phyloP scores from a whole-genome alignment of 2,888 invertebrate species.

The Herminia tarsipennalis region DNA sequence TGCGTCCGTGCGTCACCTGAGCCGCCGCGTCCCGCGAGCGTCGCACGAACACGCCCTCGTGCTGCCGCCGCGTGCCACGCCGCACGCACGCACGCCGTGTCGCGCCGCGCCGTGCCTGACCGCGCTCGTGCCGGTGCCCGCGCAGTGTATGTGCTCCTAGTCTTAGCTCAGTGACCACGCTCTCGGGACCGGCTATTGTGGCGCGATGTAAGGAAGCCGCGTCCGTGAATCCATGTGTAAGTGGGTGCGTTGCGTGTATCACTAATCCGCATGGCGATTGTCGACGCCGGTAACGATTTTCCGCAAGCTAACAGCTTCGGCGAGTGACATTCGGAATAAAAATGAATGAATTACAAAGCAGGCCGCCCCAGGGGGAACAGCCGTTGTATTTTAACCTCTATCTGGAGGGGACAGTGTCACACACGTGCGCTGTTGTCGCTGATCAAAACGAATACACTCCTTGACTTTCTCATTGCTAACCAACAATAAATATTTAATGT shows the following conservation, averaged over 20 bases:
- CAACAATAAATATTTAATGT: slow-evolving; percentile 50
- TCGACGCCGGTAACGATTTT: slow-evolving; percentile 68
- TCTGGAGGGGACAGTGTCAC: slow-evolving; percentile 62
- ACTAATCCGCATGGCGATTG: slow-evolving; percentile 66
- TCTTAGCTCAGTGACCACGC: slow-evolving; percentile 86
- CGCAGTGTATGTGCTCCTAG: slow-evolving; percentile 86
- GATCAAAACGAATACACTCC: slow-evolving; percentile 58
- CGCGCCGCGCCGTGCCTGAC: slow-evolving; percentile 1
- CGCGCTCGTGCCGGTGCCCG: slow-evolving; percentile 50
- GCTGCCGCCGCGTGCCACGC: slow-evolving; percentile 28
- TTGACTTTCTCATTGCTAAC: slow-evolving; percentile 52
- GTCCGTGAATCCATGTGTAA: slow-evolving; percentile 82
- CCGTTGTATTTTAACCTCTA: slow-evolving; percentile 75
- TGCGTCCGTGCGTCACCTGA: slow-evolving; percentile 59
- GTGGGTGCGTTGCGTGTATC: slow-evolving; percentile 75
- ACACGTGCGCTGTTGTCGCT: slow-evolving; percentile 73
- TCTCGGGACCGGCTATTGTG: slow-evolving; percentile 89
- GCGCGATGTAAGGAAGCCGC: slow-evolving; percentile 83
- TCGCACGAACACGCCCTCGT: slow-evolving; percentile 55
- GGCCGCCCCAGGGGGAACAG: slow-evolving; percentile 48
- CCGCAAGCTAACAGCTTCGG: slow-evolving; percentile 58
- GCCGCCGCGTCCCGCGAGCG: slow-evolving; percentile 49
- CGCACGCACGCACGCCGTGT: slow-evolving; percentile 36
- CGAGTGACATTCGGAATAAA: slow-evolving; percentile 65
- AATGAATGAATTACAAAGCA: slow-evolving; percentile 73